Percentiles rank a stretch among this genome's conserved stretches.
phyloP scores from a whole-genome alignment of 1,140 invertebrate species.

The Proctacanthus coquilletti region DNA sequence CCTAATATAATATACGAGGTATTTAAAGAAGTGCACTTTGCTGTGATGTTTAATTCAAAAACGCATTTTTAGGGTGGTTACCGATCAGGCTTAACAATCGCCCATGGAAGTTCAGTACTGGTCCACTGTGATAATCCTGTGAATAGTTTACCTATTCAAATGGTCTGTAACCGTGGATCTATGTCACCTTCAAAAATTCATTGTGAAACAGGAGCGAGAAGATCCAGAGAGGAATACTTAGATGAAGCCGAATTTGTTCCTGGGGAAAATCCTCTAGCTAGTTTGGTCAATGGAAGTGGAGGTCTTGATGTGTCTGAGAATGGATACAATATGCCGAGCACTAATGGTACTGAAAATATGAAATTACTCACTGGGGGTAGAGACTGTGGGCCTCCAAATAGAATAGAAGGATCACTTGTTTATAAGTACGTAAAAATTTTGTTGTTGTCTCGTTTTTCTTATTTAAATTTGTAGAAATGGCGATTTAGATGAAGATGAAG shows the following conservation, averaged over 20 bases:
- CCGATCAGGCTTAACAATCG: conserved; percentile 57
- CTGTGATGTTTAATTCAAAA: background rate
- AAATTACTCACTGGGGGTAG: conserved; percentile 22
- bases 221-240: conserved; percentile 18
- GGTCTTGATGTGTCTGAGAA: background rate
- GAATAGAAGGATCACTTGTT: conserved; percentile 21
- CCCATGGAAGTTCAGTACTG: conserved; percentile 53
- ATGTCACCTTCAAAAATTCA: conserved; percentile 40
- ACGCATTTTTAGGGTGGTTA: conserved; percentile 39
- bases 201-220: conserved; percentile 30
- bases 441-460: background rate
- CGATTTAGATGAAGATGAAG: conserved; percentile 21
- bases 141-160: conserved; percentile 24
- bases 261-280: background rate
- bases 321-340: conserved; percentile 34
- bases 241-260: conserved; percentile 4
- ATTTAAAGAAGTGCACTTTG: conserved; percentile 1
- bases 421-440: conserved; percentile 17
- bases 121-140: conserved; percentile 44
- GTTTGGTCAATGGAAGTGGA: background rate
- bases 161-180: conserved; percentile 51
- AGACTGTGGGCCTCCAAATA: conserved; percentile 19
- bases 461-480: conserved; percentile 10
- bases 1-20: conserved; percentile 52
- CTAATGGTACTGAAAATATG: conserved; percentile 15